Evolutionary conservation across 2,888 invertebrate species (phyloP).

Genomic region (Drosophila neonasuta): DNA sequence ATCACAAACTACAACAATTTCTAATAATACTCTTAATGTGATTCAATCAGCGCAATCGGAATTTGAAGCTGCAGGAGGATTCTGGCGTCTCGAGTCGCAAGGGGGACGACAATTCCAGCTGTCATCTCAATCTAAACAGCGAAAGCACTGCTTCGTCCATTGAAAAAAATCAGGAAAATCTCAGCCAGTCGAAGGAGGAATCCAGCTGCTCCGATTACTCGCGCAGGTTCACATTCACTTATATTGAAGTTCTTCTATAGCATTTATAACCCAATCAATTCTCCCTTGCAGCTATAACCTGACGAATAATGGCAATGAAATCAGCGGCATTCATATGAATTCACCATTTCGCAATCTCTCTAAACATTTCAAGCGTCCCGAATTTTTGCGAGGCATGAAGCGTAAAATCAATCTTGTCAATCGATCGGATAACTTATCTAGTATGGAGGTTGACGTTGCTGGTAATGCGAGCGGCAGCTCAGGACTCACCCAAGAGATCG

Average conservation of each 20-base stretch:
- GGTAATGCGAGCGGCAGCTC: slow-evolving; percentile 86
- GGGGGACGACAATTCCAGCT: slow-evolving; percentile 82
- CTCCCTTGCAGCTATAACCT: slow-evolving; percentile 74
- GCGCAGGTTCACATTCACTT: slow-evolving; percentile 81
- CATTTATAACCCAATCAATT: not conserved
- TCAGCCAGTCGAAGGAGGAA: slow-evolving; percentile 80
- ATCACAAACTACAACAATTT: not conserved
- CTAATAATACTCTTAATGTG: not conserved
- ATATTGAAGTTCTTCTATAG: not conserved
- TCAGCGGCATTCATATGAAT: slow-evolving; percentile 79
- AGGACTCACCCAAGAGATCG: slow-evolving; percentile 88
- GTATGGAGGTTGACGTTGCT: slow-evolving; percentile 82
- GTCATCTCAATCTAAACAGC: slow-evolving; percentile 83
- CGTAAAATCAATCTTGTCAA: slow-evolving; percentile 84
- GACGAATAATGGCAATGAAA: slow-evolving; percentile 79
- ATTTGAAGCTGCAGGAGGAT: slow-evolving; percentile 77
- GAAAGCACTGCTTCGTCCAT: slow-evolving; percentile 83
- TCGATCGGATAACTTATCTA: slow-evolving; percentile 77
- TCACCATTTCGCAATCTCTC: slow-evolving; percentile 81
- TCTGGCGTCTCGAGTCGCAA: slow-evolving; percentile 83
- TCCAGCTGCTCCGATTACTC: slow-evolving; percentile 82
- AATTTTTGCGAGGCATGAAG: slow-evolving; percentile 84
- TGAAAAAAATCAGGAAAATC: slow-evolving; percentile 77
- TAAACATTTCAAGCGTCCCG: slow-evolving; percentile 81
- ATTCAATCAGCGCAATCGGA: slow-evolving; percentile 66